Conservation (phyloP, 2,888 invertebrate species). For the Drosophila prostipennis region DNA sequence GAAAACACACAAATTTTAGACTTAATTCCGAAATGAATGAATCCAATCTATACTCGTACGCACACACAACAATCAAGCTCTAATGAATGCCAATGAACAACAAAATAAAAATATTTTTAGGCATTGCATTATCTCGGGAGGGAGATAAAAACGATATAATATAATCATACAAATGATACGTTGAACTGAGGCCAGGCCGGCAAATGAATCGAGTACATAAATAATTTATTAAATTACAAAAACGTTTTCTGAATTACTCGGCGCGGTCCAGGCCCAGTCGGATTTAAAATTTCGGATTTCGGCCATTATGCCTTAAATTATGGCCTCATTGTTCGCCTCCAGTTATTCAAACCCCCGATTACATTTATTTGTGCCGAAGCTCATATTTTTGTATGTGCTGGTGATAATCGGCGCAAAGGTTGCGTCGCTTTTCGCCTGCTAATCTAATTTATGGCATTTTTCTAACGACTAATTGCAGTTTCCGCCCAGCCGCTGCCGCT, state of each 20-base stretch:
- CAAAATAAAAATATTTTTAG: slow-evolving; percentile 52
- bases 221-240: slow-evolving; percentile 70
- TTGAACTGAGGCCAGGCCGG: slow-evolving; percentile 33
- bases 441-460: slow-evolving; percentile 78
- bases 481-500: slow-evolving; percentile 46
- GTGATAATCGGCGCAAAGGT: slow-evolving; percentile 67
- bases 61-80: slow-evolving; percentile 60
- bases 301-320: slow-evolving; percentile 73
- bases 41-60: slow-evolving; percentile 39
- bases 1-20: slow-evolving; percentile 48
- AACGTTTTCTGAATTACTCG: slow-evolving; percentile 63
- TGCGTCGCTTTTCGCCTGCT: slow-evolving; percentile 57
- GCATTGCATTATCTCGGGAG: slow-evolving; percentile 36
- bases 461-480: slow-evolving; percentile 76
- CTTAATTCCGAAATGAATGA: slow-evolving; percentile 48
- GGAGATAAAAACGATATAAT: slow-evolving; percentile 31
- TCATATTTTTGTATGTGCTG: slow-evolving; percentile 12
- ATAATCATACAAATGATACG: slow-evolving; percentile 50
- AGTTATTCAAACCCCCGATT: slow-evolving; percentile 43
- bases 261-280: slow-evolving; percentile 11
- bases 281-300: slow-evolving; percentile 63
- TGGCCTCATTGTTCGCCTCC: slow-evolving; percentile 67
- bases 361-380: background rate
- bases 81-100: slow-evolving; percentile 65
- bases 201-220: slow-evolving; percentile 68